These are phyloP conservation scores for Apostichopus leukothele DNA, from an alignment of 53 echinoderm and acorn worm genomes.

Conservation along the genomic window DNA sequence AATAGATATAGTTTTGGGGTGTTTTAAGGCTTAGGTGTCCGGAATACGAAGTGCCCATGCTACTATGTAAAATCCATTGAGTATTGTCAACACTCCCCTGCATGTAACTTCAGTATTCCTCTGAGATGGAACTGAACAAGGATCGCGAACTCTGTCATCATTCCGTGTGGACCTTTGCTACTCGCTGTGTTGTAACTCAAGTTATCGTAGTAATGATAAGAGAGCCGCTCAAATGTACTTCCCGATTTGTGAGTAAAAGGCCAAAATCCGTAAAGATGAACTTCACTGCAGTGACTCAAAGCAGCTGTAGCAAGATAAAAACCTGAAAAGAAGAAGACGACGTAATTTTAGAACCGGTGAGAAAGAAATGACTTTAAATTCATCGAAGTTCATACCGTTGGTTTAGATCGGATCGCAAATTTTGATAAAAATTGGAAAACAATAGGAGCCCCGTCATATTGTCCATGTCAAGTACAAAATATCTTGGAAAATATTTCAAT, in stretches of 20 bases:
- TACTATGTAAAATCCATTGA: too few relatives aligned
- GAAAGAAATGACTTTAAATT: too few relatives aligned
- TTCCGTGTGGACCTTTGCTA: neutral
- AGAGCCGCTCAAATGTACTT: neutral
- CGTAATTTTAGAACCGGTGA: neutral
- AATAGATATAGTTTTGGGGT: too few relatives aligned
- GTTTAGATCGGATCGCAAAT: too few relatives aligned
- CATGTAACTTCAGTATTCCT: neutral
- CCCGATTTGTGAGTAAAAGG: constrained; percentile 2
- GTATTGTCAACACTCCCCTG: neutral
- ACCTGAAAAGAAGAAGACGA: neutral
- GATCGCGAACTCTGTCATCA: neutral
- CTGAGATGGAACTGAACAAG: neutral
- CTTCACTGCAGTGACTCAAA: neutral
- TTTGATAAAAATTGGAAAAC: too few relatives aligned
- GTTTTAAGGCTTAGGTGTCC: too few relatives aligned
- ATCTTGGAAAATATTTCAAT: too few relatives aligned
- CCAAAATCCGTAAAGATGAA: constrained; percentile 6
- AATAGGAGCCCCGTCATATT: too few relatives aligned
- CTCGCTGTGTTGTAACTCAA: neutral
- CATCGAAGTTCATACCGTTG: too few relatives aligned
- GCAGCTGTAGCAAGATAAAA: constrained; percentile 1
- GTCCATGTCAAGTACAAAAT: too few relatives aligned
- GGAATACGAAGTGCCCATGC: too few relatives aligned
- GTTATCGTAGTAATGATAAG: neutral